Base-by-base conservation (phyloP, 2,888 invertebrate species). In the Melinaea menophilus region DNA sequence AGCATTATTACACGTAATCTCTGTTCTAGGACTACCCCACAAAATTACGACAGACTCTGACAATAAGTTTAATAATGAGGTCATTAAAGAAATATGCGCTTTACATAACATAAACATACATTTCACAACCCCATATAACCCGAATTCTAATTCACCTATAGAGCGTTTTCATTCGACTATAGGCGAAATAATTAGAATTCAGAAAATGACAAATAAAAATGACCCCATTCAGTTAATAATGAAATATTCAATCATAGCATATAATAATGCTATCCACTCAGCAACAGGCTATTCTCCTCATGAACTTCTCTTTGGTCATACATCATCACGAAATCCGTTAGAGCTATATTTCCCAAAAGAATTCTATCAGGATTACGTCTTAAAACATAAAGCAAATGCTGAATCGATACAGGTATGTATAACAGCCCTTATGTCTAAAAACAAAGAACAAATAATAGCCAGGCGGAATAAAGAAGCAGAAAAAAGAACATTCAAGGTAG, bases 341-440 rank as follows among this genome's bases (percentile, higher is more conserved):
- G 75, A 74, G 63, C 61, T 70, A 70, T 75, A 71, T 71, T 81
- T 61, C 66, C 73, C 69, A 0, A 69, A 72, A 58, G 73, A 76
- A 69, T 95, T 86, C 73, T 94, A 92, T 34, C 95, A 91, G 13
- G 95, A 95, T 79, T 95, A 94, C 56, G 94, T 93, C 2, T 94
- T 95, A 63, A 93, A 92, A 81, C 35, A 96, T 96, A 59, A 70
- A 45, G 22, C 22, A 22, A 22, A 22, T 22, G 22, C 22, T 22
- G 22, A 22, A 22, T 22, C 22, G 22, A 22, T 22, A 22, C 22
- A 22, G 22, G 22, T 22, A 22, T 22, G 22, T 22, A 22, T 22
- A 22, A 22, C 22, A 22, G 22, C 22, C 22, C 22, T 22, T 22
- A 22, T 22, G 22, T 22, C 22, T 22, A 22, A 22, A 22, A 22